A percentile compares a stretch with the other conserved stretches of the same genome.
phyloP scores from a whole-genome alignment of 2,888 invertebrate genomes.

The Meteorus cinctellus region DNA sequence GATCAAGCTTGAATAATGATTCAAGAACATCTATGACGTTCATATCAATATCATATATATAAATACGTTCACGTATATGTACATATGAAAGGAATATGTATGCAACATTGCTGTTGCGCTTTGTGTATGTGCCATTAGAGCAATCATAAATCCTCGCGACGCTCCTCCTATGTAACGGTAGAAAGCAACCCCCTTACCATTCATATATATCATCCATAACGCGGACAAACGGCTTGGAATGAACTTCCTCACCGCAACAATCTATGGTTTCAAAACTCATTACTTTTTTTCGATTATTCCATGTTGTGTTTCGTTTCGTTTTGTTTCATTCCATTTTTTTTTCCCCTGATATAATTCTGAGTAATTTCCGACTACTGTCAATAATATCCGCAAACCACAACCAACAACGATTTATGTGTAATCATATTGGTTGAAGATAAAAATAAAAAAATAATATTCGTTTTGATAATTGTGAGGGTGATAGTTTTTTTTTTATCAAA shows the following conservation, averaged over 20 bases:
- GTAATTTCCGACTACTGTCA: background rate
- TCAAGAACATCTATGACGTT: slow-evolving; percentile 8
- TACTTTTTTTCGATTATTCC: background rate
- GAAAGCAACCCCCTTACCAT: slow-evolving; percentile 2
- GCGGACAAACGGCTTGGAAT: slow-evolving; percentile 42
- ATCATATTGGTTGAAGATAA: background rate
- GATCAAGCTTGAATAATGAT: slow-evolving; percentile 25
- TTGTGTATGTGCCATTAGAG: slow-evolving; percentile 27
- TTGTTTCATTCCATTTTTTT: background rate
- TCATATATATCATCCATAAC: slow-evolving; percentile 40
- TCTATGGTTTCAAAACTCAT: slow-evolving; percentile 6
- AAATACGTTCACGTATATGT: slow-evolving; percentile 12
- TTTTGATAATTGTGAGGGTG: background rate
- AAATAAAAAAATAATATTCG: background rate
- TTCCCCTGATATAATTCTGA: background rate
- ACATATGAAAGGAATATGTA: slow-evolving; percentile 17
- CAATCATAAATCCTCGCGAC: slow-evolving; percentile 27
- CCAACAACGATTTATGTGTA: background rate
- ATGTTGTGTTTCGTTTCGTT: background rate
- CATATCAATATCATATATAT: slow-evolving; percentile 7
- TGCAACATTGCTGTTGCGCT: slow-evolving; percentile 3
- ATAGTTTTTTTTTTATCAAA: background rate
- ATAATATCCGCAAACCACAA: background rate
- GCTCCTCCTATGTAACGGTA: slow-evolving; percentile 13
- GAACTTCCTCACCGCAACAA: slow-evolving; percentile 29